Evolutionary conservation across 30 jellyfish, hydroid and myxozoan species (phyloP), one percentile per base, ranked within the genome.

Genomic region (Aurelia aurita): DNA sequence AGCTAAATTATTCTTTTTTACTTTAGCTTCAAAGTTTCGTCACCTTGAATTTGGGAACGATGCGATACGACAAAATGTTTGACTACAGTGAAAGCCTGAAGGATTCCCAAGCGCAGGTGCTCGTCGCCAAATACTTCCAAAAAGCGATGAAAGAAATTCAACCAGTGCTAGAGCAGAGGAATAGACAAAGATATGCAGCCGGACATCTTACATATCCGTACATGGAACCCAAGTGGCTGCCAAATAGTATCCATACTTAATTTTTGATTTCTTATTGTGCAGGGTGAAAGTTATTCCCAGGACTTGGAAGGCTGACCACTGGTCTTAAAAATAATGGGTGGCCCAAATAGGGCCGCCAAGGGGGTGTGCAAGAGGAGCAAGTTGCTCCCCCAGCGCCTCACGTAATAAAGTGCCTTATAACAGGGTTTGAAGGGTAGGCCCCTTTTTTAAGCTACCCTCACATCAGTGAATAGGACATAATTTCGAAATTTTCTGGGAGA

Each of bases 231-330:
- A 85, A 71, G 55, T 91, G 92, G 90, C 79, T 91, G 61, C 98
- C 98, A 9, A 91, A 91, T 80, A 91, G 98, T 87, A 85, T 91
- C 23, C 98, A 91, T 54, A 84, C 97, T 12, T 91, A 67, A 85
- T 21, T 6, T 39, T 8, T 39, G 51, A 39, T 39, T 39, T 39
- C 51, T 39, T 39, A 39, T 39, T 7, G 51, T 39, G 9, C 51
- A 39, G 51, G 51, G 51, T 39, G 51, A 39, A 39, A 4, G 51
- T 39, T 39, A 31, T 31, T 31, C 2, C 43, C 43, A 31, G 43
- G 5, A 3, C 5, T 31, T 2, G 7, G 0, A 39, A 6, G 2
- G 15, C 15, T 1, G 51, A 8, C 16, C 51, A 39, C 13, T 39
- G 46, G 6, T 5, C 51, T 39, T 9, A 39, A 15, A 39, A 39